phyloP scores from a whole-genome alignment of 2,113 vertebrate species.

The Sialia sialis region DNA sequence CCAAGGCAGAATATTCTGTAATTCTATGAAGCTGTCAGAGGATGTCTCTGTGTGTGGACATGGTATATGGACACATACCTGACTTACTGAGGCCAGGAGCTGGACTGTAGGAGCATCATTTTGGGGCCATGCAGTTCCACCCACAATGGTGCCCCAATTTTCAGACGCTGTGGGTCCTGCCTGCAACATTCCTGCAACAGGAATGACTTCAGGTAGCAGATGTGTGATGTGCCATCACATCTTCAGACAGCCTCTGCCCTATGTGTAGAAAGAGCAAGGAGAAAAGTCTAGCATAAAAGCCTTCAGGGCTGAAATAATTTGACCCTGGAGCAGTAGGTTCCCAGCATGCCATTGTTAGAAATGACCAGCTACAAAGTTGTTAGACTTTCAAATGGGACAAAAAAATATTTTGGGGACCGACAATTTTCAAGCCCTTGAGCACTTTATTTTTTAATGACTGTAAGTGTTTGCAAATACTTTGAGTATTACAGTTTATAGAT shows the following conservation, averaged over 20 bases:
- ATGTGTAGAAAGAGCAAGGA: background rate
- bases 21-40: background rate
- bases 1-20: too few species aligned
- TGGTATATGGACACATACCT: fast-evolving
- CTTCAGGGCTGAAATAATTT: background rate
- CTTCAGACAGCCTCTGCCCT: background rate
- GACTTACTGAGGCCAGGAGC: background rate
- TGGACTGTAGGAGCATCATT: background rate
- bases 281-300: background rate
- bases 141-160: fast-evolving
- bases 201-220: background rate
- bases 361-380: background rate
- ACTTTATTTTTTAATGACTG: background rate
- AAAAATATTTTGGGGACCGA: background rate
- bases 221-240: background rate
- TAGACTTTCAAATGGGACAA: background rate
- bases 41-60: background rate
- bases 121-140: fast-evolving
- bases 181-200: fast-evolving
- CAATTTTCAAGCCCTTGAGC: background rate
- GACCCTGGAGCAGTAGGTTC: background rate
- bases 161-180: too few species aligned
- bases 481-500: background rate
- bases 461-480: background rate
- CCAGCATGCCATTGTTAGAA: background rate